Evolutionary conservation across 2,113 vertebrate genomes (phyloP), one percentile per base, ranked within the genome.

Genomic region (Astur gentilis): DNA sequence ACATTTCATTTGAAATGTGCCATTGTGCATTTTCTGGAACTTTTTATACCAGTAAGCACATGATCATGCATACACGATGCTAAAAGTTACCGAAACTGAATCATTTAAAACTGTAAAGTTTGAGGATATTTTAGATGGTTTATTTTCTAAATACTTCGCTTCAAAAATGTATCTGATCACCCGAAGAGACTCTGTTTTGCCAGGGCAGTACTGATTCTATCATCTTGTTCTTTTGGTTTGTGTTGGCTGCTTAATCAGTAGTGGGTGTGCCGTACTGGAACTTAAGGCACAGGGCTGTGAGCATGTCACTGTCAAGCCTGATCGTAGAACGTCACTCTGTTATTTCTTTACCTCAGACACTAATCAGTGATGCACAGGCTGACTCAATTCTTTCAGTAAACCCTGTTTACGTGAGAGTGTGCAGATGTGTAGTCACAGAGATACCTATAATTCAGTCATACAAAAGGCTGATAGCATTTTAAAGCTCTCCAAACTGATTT

Each of bases 331-430:
- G 58, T 49, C 45, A n/a, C 42, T 11, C 31, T 64, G 14, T 49
- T 60, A 16, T 64, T 93, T 40, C 54, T 58, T 80, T 40, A 19
- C 54, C 76, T 89, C 67, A 95, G 71, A 55, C 2, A 6, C 38
- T 90, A 31, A 89, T 84, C 47, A 71, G 65, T 81, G 86, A 84
- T 92, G 88, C 47, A 50, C 86, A 81, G 42, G 21, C 80, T 96
- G 95, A 95, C 86, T 97, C 95, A 93, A 55, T 77, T 86, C 82
- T 95, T 92, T 69, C 83, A 67, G 47, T 67, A 76, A 78, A 61
- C 81, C 64, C 67, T 83, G 26, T 86, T 93, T 67, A 87, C 0
- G 19, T 81, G 67, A 29, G 42, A 67, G 21, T 5, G 54, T 95
- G 34, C 64, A 89, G 64, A 36, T 69, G 45, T 75, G 8, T 47